Evolutionary conservation across 1,140 invertebrate species (phyloP).

Genomic region (Macrocentrus cingulum): DNA sequence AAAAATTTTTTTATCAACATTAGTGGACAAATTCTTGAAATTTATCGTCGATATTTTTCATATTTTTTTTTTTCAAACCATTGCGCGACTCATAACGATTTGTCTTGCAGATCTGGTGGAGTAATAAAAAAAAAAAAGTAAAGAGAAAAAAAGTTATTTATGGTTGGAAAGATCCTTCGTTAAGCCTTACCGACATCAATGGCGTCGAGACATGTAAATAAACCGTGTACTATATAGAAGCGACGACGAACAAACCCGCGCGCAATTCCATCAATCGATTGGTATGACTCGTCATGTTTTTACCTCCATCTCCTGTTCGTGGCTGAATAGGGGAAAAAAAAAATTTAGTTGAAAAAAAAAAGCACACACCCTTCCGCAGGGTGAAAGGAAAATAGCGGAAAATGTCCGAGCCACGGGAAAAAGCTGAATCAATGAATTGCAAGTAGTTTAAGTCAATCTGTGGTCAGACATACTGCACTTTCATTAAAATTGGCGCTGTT

Average conservation of each 20-base stretch:
- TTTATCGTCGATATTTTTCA: no score
- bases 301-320: no score
- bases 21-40: no score
- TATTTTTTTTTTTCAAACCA: no score
- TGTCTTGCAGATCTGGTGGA: neutral
- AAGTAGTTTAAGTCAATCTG: neutral
- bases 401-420: neutral
- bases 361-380: neutral
- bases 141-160: neutral
- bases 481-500: no score
- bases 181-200: conserved; percentile 1
- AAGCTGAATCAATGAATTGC: neutral
- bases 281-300: no score
- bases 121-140: neutral
- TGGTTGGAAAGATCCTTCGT: no score
- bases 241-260: neutral
- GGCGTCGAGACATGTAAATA: conserved; percentile 1
- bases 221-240: no score
- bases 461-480: neutral
- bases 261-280: no score
- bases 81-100: no score
- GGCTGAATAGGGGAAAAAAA: no score
- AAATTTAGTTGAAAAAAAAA: neutral
- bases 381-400: neutral
- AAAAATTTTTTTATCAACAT: no score